Evolutionary conservation across 2,797 vertebrate genomes (phyloP), one percentile per base, ranked within the genome.

Genomic region (Adrianichthys oophorus): DNA sequence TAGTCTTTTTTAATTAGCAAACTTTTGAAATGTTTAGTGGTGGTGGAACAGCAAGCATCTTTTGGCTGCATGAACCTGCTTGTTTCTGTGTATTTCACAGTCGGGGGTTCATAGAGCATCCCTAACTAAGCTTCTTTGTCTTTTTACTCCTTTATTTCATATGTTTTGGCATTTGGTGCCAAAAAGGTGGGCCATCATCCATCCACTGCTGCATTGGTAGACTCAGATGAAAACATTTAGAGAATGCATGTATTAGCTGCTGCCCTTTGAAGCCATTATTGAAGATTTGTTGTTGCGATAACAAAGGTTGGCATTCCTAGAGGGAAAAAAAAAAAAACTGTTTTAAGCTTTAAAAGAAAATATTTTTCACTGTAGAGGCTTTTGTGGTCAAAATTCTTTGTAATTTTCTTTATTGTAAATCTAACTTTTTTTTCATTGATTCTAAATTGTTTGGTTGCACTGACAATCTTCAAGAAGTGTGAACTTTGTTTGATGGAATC

Each of bases 121-220:
- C 32, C 32, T 37, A 37, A 37, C 32, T 90, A 65, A 90, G 89
- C 32, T 37, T 10, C 32, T 37, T 37, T 37, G 32, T 37, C 32
- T 37, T 37, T 37, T 89, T 86, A 58, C 70, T 74, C 73, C 72
- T 85, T 78, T 63, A 79, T 86, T 87, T 71, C 32, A 37, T 37
- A 37, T 12, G 32, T 80, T 82, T 78, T 89, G 87, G 80, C 85
- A 59, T 82, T 79, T 66, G 63, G 46, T 68, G 50, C 60, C 76
- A 74, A 89, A 89, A 89, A 90, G 88, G 87, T 90, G 88, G 77
- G 72, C 80, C 62, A 71, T 76, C 78, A 78, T 68, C 72, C 56
- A 76, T 76, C 72, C 41, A 15, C 76, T 70, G 61, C 66, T 75
- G 74, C 70, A 54, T 59, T 37, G 65, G 54, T 69, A 69, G 23